Base-by-base conservation (phyloP, 2,113 vertebrate genomes). In the Alosa alosa region DNA sequence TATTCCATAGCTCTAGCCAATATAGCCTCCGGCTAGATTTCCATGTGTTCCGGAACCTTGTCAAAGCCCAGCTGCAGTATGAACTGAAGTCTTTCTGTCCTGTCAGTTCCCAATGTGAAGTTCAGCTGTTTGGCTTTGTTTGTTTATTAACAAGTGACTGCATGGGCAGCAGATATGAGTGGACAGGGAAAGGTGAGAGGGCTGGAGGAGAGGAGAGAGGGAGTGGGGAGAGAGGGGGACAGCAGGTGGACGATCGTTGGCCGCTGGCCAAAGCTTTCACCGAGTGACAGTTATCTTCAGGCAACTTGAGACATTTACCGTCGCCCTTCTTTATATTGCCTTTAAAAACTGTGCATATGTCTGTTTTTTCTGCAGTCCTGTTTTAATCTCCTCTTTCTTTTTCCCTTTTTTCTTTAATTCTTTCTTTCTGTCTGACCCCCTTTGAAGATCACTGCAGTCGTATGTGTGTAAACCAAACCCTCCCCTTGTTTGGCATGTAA, bases 371-470 rank as follows among this genome's bases (percentile, higher is more conserved):
- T 1, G 1, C 1, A 15, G 15, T 55, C 31, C 20, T 64, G 57
- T 64, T 64, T 72, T 72, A 25, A 7, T 36, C 9, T 13, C 3
- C 64, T 36, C 15, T 81, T 49, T 91, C 90, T 91, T 87, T 41
- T 39, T 82, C 45, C 91, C 91, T 90, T 84, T 36, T 11, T 15
- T 36, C 1, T 36, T 6, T 9, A 22, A 11, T 13, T 64, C 22
- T 64, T 6, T n/a, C 22, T 0, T 9, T n/a, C 31, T 10, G 31
- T 72, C 64, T 72, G 60, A 22, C 60, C 60, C 22, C 64, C 25
- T 31, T 72, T 72, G 8, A 72, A 13, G 64, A 72, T 25, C 64
- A 36, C 64, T 72, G 64, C 64, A 72, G 64, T 36, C 31, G 64
- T 36, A 10, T 31, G 9, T 25, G n/a, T 25, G 64, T 72, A 72